phyloP scores from a whole-genome alignment of 1,140 invertebrate species.

The Achatina immaculata region DNA sequence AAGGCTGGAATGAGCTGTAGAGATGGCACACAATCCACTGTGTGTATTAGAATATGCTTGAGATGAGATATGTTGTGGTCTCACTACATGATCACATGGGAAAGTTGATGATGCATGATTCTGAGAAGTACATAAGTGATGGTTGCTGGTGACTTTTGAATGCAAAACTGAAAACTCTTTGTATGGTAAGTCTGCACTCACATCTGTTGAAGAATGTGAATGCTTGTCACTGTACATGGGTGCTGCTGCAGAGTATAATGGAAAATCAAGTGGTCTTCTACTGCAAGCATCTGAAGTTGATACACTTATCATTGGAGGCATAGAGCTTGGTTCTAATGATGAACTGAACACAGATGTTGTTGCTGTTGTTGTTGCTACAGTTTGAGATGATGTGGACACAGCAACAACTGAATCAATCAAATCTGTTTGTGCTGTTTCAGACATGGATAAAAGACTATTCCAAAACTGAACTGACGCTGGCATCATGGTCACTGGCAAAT shows the following conservation, averaged over 20 bases:
- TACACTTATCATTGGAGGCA: background rate
- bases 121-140: too few relatives aligned
- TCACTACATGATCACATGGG: too few relatives aligned
- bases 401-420: background rate
- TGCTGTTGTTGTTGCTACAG: background rate
- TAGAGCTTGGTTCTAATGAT: background rate
- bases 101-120: too few relatives aligned
- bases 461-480: background rate
- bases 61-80: too few relatives aligned
- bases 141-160: too few relatives aligned
- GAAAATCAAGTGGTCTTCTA: background rate
- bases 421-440: background rate
- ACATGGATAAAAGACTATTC: constrained; percentile 9
- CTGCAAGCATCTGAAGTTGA: background rate
- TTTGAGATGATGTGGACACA: background rate
- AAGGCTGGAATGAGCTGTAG: too few relatives aligned
- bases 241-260: background rate
- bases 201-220: too few relatives aligned
- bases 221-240: too few relatives aligned
- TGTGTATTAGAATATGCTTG: too few relatives aligned
- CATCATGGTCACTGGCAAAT: background rate
- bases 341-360: background rate
- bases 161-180: too few relatives aligned
- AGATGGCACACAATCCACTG: too few relatives aligned
- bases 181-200: too few relatives aligned